phyloP scores from a whole-genome alignment of 2,113 vertebrate species.

The Ammodytes dubius region DNA sequence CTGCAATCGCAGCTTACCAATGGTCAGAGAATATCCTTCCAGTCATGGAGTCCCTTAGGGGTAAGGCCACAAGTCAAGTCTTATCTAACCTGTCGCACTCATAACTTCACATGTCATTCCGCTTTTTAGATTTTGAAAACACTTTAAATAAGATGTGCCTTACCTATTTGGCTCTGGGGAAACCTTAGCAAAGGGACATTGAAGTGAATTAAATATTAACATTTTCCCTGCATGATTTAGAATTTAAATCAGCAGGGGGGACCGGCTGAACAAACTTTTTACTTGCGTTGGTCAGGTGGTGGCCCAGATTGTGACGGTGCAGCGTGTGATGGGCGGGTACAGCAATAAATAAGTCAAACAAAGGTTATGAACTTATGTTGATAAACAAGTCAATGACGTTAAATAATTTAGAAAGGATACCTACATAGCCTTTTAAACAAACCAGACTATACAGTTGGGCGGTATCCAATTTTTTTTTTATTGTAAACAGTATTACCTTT shows the following conservation, averaged over 20 bases:
- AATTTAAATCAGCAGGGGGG: slow-evolving; percentile 36
- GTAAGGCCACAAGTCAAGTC: slow-evolving; percentile 75
- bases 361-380: too few species aligned
- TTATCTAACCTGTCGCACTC: neutral
- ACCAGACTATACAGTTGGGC: too few species aligned
- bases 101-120: neutral
- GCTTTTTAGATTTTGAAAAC: neutral
- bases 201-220: slow-evolving; percentile 4
- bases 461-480: too few species aligned
- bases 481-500: too few species aligned
- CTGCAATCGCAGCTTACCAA: slow-evolving; percentile 89
- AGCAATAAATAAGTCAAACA: too few species aligned
- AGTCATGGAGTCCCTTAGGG: slow-evolving; percentile 96
- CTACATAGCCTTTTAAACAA: too few species aligned
- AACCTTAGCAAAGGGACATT: neutral
- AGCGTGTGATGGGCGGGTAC: too few species aligned
- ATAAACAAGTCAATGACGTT: too few species aligned
- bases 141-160: neutral
- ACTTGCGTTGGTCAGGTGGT: too few species aligned
- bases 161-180: neutral
- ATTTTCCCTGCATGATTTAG: neutral
- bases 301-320: too few species aligned
- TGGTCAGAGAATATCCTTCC: slow-evolving; percentile 96
- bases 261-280: slow-evolving; percentile 9
- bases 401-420: too few species aligned